phyloP scores from a whole-genome alignment of 2,888 invertebrate species.

The Spialia ferax region DNA sequence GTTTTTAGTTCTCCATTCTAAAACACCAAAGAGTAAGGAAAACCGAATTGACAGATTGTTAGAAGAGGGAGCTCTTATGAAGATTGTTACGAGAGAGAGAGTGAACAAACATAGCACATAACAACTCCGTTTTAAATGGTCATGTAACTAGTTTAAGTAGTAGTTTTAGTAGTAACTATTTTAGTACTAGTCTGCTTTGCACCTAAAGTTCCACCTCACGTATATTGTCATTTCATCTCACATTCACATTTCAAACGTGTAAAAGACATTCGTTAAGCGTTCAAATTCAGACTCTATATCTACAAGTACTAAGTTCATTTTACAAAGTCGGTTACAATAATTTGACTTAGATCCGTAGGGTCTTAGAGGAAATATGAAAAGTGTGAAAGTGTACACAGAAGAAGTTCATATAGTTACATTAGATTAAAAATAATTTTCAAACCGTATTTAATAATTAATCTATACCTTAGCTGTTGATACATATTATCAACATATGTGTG shows the following conservation, averaged over 20 bases:
- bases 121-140: too few species aligned
- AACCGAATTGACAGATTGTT: too few species aligned
- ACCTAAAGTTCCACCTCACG: not conserved
- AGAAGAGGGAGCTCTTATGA: too few species aligned
- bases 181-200: too few species aligned
- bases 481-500: too few species aligned
- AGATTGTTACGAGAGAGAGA: too few species aligned
- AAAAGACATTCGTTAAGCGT: slow-evolving; percentile 26
- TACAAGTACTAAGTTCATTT: slow-evolving; percentile 9
- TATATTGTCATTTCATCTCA: slow-evolving; percentile 37
- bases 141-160: too few species aligned
- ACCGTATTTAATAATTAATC: not conserved
- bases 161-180: too few species aligned
- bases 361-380: not conserved
- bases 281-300: slow-evolving; percentile 16
- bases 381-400: not conserved
- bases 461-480: too few species aligned
- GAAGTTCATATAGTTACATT: not conserved
- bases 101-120: too few species aligned
- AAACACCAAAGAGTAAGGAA: too few species aligned
- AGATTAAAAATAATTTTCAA: not conserved
- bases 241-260: slow-evolving; percentile 20
- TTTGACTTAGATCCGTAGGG: slow-evolving; percentile 23
- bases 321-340: slow-evolving; percentile 4
- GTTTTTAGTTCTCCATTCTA: too few species aligned